Evolutionary conservation across 2,797 vertebrate species (phyloP).

Genomic region (Sparidentex hasta): DNA sequence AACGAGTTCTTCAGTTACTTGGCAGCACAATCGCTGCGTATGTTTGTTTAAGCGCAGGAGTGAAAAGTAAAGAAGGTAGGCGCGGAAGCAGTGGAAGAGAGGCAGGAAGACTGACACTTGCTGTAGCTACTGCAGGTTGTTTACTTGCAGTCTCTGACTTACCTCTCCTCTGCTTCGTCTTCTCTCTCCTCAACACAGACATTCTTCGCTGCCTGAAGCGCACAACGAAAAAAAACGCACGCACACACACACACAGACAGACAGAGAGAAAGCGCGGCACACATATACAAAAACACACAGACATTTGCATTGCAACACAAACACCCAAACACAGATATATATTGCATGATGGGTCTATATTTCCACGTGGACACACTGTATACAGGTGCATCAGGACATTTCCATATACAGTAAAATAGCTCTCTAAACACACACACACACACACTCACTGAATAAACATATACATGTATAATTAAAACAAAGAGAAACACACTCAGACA

Average conservation of each 20-base stretch:
- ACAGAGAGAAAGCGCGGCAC: background rate
- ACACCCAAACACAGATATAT: slow-evolving; percentile 29
- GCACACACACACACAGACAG: slow-evolving; percentile 11
- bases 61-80: slow-evolving; percentile 60
- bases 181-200: slow-evolving; percentile 65
- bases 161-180: slow-evolving; percentile 68
- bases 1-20: slow-evolving; percentile 63
- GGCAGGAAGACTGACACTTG: slow-evolving; percentile 70
- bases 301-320: slow-evolving; percentile 55
- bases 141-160: slow-evolving; percentile 73
- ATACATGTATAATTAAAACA: slow-evolving; percentile 37
- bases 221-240: slow-evolving; percentile 36
- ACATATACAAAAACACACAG: slow-evolving; percentile 24
- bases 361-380: slow-evolving; percentile 22
- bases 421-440: background rate
- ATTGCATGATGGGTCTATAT: slow-evolving; percentile 17
- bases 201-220: slow-evolving; percentile 58
- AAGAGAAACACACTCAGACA: slow-evolving; percentile 21
- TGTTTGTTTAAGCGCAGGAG: slow-evolving; percentile 73
- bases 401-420: slow-evolving; percentile 7
- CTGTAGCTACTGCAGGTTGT: slow-evolving; percentile 75
- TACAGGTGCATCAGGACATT: slow-evolving; percentile 16
- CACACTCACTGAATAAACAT: background rate
- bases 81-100: slow-evolving; percentile 49
- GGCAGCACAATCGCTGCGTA: slow-evolving; percentile 53